Conservation (phyloP, 2,113 vertebrate species). For the Paracanthobrama guichenoti region DNA sequence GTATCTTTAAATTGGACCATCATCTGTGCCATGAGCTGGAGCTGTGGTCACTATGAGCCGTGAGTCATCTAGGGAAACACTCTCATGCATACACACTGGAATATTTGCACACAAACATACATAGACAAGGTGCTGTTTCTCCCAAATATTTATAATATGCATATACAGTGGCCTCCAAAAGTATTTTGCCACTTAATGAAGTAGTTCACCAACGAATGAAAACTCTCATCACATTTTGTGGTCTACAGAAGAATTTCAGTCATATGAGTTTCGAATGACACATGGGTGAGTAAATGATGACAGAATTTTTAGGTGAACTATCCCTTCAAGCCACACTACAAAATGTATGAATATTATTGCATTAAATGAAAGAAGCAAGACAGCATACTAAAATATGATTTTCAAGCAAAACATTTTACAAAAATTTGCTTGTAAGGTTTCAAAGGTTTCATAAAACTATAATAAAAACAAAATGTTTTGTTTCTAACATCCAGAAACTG, state of each 20-base stretch:
- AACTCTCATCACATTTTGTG: background rate
- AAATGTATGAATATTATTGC: no score
- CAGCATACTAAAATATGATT: no score
- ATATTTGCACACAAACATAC: background rate
- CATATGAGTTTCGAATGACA: background rate
- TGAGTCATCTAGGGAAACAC: conserved; percentile 19
- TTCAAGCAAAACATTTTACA: background rate
- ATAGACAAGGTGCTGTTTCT: background rate
- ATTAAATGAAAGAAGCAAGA: no score
- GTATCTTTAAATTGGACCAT: conserved; percentile 28
- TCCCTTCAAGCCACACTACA: background rate
- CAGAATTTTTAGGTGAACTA: background rate
- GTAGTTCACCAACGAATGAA: no score
- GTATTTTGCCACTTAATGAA: no score
- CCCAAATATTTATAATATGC: background rate
- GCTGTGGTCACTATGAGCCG: background rate
- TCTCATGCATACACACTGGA: background rate
- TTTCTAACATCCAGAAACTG: no score
- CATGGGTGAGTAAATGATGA: background rate
- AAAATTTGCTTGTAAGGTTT: background rate
- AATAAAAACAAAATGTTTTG: background rate
- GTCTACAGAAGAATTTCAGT: background rate
- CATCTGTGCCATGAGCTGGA: conserved; percentile 4
- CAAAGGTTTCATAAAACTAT: background rate
- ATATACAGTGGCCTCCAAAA: background rate